These are phyloP conservation scores for Eutolmus rufibarbis DNA, from an alignment of 2,888 invertebrate genomes.

Conservation along the genomic window DNA sequence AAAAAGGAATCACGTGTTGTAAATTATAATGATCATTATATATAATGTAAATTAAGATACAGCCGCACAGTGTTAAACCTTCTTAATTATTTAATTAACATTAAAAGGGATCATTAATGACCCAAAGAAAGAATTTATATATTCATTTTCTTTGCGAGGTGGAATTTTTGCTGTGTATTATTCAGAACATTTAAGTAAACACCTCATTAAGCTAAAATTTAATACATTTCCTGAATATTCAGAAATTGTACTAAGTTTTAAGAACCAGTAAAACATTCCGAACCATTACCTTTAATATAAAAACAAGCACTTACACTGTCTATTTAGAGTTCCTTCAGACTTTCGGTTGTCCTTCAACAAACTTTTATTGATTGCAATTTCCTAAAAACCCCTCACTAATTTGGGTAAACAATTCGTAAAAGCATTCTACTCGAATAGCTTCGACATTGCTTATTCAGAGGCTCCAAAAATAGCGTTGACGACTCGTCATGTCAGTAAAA, in stretches of 20 bases:
- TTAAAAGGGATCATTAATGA: neutral
- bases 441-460: neutral
- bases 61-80: no score
- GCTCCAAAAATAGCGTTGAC: neutral
- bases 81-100: no score
- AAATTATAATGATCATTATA: no score
- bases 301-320: neutral
- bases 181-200: neutral
- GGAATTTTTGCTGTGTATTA: neutral
- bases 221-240: neutral
- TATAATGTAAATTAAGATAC: no score
- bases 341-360: neutral
- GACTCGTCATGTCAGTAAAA: neutral
- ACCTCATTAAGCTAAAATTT: neutral
- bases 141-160: neutral
- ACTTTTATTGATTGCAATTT: neutral
- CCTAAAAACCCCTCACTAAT: neutral
- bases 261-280: neutral
- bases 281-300: neutral
- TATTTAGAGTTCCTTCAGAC: neutral
- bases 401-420: neutral
- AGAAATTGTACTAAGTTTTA: neutral
- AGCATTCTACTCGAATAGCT: neutral
- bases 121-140: neutral
- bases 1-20: no score